Evolutionary conservation across 1,140 invertebrate genomes (phyloP), one percentile per base, ranked within the genome.

Genomic region (Tetramorium parvispinum): DNA sequence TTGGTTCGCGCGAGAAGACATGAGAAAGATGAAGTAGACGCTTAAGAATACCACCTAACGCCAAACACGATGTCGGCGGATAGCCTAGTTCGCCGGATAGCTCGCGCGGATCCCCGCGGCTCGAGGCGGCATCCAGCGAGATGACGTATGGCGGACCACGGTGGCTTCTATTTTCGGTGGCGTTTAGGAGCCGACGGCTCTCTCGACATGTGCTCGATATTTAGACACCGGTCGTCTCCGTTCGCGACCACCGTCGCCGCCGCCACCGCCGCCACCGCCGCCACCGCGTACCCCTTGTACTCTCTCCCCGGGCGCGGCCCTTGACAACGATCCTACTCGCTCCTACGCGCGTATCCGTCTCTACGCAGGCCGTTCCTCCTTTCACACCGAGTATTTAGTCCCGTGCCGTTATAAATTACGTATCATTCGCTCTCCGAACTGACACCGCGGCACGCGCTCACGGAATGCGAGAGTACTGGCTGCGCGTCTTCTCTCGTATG

Each of bases 341-440:
- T 70, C 46, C 16, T 61, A 55, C 68, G 18, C 49, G 21, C 77
- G 53, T 27, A 16, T 71, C 32, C 63, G 27, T 24, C 65, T 68
- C 68, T n/a, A 16, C 32, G 3, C 81, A 43, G n/a, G 40, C 68
- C 24, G 16, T 24, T 43, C 16, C 32, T 32, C 24, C 37, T 46
- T 40, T 49, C 79, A n/a, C 57, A 27, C 37, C 40, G 81, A 71
- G 85, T 88, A 91, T 91, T 91, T 91, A 91, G 89, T 87, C 87
- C 77, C 86, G 46, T 87, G 86, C 75, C 85, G 88, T 91, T 91
- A 91, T 91, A 91, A 91, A 91, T 91, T 91, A 91, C 90, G 77
- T 91, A 91, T 91, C 91, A 91, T 90, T 91, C 91, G 85, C 90
- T 89, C 83, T 88, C 82, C 71, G 70, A 91, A 85, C 78, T 91